Conservation (phyloP, 2,113 vertebrate genomes). For the Halichoerus grypus region DNA sequence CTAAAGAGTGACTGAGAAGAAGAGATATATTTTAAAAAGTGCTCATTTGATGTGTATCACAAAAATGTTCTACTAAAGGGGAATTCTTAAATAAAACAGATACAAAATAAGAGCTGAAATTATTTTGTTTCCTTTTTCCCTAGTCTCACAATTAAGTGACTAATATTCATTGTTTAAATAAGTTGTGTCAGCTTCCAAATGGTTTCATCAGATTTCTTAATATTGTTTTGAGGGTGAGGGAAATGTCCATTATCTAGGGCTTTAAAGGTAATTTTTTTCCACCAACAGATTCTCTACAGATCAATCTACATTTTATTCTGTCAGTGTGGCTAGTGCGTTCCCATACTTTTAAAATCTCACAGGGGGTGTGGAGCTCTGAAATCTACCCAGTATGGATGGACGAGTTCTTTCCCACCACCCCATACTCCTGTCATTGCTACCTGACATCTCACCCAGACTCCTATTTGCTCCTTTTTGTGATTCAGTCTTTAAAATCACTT, state of each 20-base stretch:
- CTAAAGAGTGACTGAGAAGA: background rate
- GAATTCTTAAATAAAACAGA: conserved; percentile 27
- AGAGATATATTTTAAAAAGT: background rate
- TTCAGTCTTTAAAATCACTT: conserved; percentile 47
- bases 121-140: background rate
- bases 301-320: background rate
- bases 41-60: background rate
- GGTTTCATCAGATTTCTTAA: background rate
- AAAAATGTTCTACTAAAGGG: background rate
- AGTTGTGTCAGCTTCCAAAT: background rate
- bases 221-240: background rate
- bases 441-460: background rate
- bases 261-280: conserved; percentile 46
- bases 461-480: background rate
- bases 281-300: background rate
- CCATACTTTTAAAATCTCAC: background rate
- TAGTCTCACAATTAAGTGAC: conserved; percentile 12
- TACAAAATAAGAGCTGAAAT: background rate
- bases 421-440: background rate
- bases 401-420: background rate
- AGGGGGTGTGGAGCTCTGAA: too few relatives aligned
- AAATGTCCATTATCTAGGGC: background rate
- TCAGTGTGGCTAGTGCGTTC: background rate
- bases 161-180: background rate
- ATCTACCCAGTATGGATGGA: background rate